phyloP scores from a whole-genome alignment of 2,113 vertebrate species.

The Myiozetetes cayanensis region DNA sequence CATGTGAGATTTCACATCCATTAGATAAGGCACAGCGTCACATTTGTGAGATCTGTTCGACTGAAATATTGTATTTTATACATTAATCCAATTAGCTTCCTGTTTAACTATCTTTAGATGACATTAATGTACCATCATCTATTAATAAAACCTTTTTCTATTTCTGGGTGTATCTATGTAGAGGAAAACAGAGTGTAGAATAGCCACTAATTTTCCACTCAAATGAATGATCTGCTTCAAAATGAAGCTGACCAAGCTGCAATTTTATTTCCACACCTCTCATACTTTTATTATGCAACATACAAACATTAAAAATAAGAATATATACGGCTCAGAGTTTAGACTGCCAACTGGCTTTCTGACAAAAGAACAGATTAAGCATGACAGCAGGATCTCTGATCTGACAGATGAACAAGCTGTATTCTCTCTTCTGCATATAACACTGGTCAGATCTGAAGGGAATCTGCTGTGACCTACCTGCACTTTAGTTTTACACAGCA shows the following conservation, averaged over 20 bases:
- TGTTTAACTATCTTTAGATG: background rate
- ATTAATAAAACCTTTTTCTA: background rate
- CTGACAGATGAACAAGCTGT: background rate
- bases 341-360: background rate
- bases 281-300: background rate
- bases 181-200: background rate
- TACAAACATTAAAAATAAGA: background rate
- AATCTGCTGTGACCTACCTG: background rate
- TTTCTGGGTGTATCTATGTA: background rate
- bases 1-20: background rate
- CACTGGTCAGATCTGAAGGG: background rate
- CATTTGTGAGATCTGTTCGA: background rate
- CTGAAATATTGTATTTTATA: slow-evolving; percentile 26
- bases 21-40: background rate
- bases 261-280: background rate
- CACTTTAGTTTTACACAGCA: background rate
- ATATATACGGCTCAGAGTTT: background rate
- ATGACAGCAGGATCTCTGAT: background rate
- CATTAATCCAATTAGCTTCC: slow-evolving; percentile 5
- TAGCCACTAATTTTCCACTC: background rate
- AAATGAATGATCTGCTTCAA: background rate
- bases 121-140: background rate
- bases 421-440: background rate
- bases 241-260: background rate
- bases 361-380: background rate